Evolutionary conservation across 2,113 vertebrate genomes (phyloP).

Genomic region (Furnarius figulus): DNA sequence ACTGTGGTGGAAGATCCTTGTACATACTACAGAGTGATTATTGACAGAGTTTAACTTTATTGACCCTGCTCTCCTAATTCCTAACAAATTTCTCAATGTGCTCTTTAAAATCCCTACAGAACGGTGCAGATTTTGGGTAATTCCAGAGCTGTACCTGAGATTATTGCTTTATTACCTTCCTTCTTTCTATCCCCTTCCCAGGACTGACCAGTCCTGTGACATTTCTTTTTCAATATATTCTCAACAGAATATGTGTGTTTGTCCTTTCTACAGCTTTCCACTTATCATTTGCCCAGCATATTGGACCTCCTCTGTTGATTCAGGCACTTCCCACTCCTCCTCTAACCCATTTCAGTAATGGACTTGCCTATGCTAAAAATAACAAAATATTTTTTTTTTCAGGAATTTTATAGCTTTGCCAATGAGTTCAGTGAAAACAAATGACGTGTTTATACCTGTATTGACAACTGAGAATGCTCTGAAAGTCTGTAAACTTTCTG

Average conservation of each 20-base stretch:
- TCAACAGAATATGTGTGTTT: background rate
- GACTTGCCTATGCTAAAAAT: background rate
- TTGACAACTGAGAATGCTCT: background rate
- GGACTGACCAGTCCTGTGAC: background rate
- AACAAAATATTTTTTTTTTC: background rate
- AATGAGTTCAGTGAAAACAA: background rate
- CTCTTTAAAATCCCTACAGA: slow-evolving; percentile 31
- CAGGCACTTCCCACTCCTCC: background rate
- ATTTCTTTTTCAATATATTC: slow-evolving; percentile 2
- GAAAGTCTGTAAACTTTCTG: background rate
- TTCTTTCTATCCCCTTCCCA: background rate
- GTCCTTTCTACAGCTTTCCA: background rate
- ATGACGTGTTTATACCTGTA: background rate
- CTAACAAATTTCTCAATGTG: slow-evolving; percentile 31
- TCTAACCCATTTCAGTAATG: background rate
- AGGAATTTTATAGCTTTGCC: slow-evolving; percentile 2
- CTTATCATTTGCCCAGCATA: background rate
- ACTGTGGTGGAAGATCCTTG: background rate
- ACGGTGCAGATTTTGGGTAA: background rate
- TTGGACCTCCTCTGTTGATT: background rate
- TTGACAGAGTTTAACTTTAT: slow-evolving; percentile 51
- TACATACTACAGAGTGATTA: slow-evolving; percentile 19
- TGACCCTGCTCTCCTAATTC: slow-evolving; percentile 52
- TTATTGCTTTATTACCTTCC: slow-evolving; percentile 5
- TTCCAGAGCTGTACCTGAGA: background rate